phyloP scores from a whole-genome alignment of 2,113 vertebrate species.

The Thalassarche chlororhynchos region DNA sequence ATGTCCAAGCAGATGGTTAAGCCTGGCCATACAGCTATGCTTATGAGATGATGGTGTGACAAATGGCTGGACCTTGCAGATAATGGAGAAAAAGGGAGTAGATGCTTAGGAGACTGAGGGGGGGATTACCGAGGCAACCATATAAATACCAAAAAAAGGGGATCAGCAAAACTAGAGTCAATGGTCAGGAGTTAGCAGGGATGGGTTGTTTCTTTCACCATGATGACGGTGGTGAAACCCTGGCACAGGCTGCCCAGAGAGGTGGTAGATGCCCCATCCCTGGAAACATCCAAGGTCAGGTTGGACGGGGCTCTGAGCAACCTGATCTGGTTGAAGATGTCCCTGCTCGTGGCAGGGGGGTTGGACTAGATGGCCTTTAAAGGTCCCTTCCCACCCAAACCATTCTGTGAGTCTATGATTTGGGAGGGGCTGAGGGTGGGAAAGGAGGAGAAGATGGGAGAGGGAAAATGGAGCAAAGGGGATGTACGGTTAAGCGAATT shows the following conservation, averaged over 20 bases:
- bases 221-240: accelerated
- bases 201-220: not conserved
- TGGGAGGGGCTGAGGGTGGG: not conserved
- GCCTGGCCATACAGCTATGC: not conserved
- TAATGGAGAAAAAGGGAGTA: not conserved
- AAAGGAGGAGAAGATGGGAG: not conserved
- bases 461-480: not conserved
- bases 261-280: not conserved
- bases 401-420: accelerated
- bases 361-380: accelerated
- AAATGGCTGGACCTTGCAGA: not conserved
- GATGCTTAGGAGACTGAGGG: not conserved
- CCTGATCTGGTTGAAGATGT: accelerated
- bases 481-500: not conserved
- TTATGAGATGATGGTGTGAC: not conserved
- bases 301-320: not conserved
- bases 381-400: not conserved
- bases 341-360: not conserved
- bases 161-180: not conserved
- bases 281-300: not conserved
- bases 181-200: not conserved
- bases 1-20: not conserved
- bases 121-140: not conserved
- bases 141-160: not conserved
- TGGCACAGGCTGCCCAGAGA: not conserved